A percentile compares a stretch with the other conserved stretches of the same genome.
phyloP scores from a whole-genome alignment of 2,888 invertebrate genomes.

The Lapara coniferarum region DNA sequence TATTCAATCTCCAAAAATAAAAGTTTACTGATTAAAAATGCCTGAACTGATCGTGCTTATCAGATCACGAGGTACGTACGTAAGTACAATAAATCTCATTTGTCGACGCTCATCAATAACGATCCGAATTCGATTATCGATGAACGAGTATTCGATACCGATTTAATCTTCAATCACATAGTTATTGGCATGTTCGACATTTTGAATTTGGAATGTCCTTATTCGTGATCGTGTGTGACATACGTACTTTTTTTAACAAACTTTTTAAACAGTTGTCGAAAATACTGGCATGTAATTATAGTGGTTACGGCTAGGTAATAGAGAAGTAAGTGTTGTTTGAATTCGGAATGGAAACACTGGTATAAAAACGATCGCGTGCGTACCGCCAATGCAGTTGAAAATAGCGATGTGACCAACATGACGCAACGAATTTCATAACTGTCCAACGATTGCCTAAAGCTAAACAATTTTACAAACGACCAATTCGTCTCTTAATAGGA shows the following conservation, averaged over 20 bases:
- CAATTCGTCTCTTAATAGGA: slow-evolving; percentile 65
- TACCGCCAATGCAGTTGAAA: slow-evolving; percentile 48
- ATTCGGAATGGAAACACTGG: slow-evolving; percentile 39
- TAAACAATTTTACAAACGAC: slow-evolving; percentile 74
- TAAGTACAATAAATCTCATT: slow-evolving; percentile 25
- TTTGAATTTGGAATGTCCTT: slow-evolving; percentile 54
- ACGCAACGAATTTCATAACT: slow-evolving; percentile 68
- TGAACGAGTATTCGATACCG: slow-evolving; percentile 24
- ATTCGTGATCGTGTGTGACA: slow-evolving; percentile 52
- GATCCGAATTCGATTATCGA: slow-evolving; percentile 29
- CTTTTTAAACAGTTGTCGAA: slow-evolving; percentile 21
- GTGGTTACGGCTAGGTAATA: slow-evolving; percentile 8
- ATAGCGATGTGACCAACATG: slow-evolving; percentile 61
- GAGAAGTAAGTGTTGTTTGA: slow-evolving; percentile 28
- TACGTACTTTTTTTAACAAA: slow-evolving; percentile 28
- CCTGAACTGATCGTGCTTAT: slow-evolving; percentile 12
- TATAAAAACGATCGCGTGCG: slow-evolving; percentile 60
- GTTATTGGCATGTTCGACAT: slow-evolving; percentile 51
- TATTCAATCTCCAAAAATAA: not conserved
- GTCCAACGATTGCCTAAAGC: slow-evolving; percentile 68
- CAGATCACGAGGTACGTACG: not conserved
- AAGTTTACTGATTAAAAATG: not conserved
- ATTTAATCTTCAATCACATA: slow-evolving; percentile 29
- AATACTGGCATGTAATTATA: slow-evolving; percentile 19
- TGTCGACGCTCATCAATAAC: slow-evolving; percentile 27